phyloP scores from a whole-genome alignment of 2,797 vertebrate species.

The Amblyopsis hoosieri region DNA sequence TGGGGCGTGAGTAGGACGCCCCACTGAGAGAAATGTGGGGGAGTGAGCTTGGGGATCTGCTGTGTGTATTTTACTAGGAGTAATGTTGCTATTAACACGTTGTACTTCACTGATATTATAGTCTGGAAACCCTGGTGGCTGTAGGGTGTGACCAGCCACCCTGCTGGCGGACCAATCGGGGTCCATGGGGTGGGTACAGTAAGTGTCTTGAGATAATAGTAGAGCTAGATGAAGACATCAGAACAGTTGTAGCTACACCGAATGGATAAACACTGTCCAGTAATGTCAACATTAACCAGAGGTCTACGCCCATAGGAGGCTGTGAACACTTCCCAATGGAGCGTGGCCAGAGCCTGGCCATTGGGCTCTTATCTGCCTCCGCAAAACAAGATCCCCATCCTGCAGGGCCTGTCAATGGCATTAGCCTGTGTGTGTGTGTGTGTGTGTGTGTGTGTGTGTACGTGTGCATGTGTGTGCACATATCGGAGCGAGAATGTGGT shows the following conservation, averaged over 20 bases:
- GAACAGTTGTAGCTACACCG: too few species aligned
- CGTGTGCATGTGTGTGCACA: neutral
- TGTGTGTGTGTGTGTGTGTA: neutral
- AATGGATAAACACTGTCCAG: slow-evolving; percentile 13
- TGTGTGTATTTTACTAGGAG: too few species aligned
- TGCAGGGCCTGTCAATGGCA: neutral
- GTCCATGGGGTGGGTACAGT: too few species aligned
- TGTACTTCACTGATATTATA: neutral
- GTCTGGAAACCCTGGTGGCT: too few species aligned
- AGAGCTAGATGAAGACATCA: too few species aligned
- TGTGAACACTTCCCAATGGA: too few species aligned
- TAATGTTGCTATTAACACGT: slow-evolving; percentile 13
- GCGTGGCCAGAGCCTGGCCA: neutral
- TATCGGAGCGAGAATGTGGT: neutral
- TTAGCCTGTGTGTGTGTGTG: slow-evolving; percentile 11
- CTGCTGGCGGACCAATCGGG: too few species aligned
- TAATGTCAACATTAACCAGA: neutral
- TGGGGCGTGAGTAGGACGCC: neutral
- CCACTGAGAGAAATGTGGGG: slow-evolving; percentile 3
- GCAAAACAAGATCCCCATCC: slow-evolving; percentile 13
- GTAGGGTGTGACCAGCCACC: too few species aligned
- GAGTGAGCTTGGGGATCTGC: slow-evolving; percentile 1
- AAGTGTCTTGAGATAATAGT: too few species aligned
- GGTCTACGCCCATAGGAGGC: too few species aligned
- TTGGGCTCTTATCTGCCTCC: slow-evolving; percentile 18